Evolutionary conservation across 1,140 invertebrate species (phyloP).

Genomic region (Zaprionus africanus): DNA sequence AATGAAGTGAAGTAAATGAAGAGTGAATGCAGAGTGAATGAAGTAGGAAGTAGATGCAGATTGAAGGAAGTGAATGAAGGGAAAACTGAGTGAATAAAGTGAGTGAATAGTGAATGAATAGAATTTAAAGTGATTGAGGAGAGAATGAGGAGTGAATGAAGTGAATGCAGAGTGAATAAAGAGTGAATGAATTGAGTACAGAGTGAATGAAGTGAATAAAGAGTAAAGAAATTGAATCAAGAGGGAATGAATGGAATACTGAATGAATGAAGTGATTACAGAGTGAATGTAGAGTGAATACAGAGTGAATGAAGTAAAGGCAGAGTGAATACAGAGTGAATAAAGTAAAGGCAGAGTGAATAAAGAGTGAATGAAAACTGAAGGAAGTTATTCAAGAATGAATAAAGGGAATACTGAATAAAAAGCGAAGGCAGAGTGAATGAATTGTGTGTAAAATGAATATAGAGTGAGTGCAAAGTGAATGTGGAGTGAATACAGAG

Average conservation of each 20-base stretch:
- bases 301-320: no score
- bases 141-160: not conserved
- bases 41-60: no score
- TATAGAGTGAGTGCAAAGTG: not conserved
- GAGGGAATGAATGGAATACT: no score
- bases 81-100: no score
- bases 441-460: not conserved
- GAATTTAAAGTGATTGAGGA: no score
- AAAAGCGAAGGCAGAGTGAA: no score
- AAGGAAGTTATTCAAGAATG: no score
- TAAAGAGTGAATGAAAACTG: not conserved
- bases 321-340: not conserved
- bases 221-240: no score
- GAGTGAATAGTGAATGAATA: not conserved
- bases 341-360: not conserved
- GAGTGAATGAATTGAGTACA: not conserved
- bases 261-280: not conserved
- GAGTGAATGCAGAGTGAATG: not conserved
- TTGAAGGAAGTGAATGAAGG: not conserved
- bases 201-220: not conserved
- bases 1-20: not conserved
- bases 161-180: not conserved
- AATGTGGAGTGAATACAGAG: no score
- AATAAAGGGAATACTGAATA: not conserved
- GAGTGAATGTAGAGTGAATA: not conserved